These are phyloP conservation scores for Dolichallabes microphthalmus DNA, from an alignment of 2,113 vertebrate species.

Conservation along the genomic window DNA sequence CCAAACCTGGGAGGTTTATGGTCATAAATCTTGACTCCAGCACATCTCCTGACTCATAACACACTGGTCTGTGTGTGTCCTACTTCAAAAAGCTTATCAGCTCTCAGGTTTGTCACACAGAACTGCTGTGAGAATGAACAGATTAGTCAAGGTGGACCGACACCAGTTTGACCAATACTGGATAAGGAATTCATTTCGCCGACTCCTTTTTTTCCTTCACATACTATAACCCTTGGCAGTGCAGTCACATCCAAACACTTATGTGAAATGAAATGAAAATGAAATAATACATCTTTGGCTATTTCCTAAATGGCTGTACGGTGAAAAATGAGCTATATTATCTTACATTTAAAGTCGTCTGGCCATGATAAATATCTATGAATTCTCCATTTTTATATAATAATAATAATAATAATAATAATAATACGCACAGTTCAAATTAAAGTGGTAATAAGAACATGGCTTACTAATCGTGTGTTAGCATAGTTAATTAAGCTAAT, in stretches of 20 bases:
- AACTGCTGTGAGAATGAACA: constrained; percentile 21
- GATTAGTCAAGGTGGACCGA: constrained; percentile 35
- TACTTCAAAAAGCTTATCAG: constrained; percentile 33
- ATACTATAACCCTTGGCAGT: neutral
- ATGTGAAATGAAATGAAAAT: neutral
- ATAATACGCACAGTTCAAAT: neutral
- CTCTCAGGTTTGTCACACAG: constrained; percentile 27
- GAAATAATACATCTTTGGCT: neutral
- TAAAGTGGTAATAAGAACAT: neutral
- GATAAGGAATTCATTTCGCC: constrained; percentile 28
- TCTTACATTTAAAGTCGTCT: neutral
- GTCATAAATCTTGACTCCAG: constrained; percentile 13
- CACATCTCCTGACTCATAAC: constrained; percentile 20
- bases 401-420: neutral
- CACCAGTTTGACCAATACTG: constrained; percentile 13
- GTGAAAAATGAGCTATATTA: neutral
- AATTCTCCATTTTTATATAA: neutral
- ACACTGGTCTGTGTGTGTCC: constrained; percentile 28
- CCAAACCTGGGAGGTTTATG: constrained; percentile 12
- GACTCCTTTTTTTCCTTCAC: neutral
- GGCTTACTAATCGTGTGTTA: neutral
- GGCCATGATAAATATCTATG: neutral
- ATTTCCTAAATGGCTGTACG: neutral
- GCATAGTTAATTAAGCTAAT: neutral
- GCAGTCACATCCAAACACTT: neutral